A percentile compares a stretch with the other conserved stretches of the same genome.
phyloP scores from a whole-genome alignment of 2,888 invertebrate genomes.

The Cerceris rybyensis region DNA sequence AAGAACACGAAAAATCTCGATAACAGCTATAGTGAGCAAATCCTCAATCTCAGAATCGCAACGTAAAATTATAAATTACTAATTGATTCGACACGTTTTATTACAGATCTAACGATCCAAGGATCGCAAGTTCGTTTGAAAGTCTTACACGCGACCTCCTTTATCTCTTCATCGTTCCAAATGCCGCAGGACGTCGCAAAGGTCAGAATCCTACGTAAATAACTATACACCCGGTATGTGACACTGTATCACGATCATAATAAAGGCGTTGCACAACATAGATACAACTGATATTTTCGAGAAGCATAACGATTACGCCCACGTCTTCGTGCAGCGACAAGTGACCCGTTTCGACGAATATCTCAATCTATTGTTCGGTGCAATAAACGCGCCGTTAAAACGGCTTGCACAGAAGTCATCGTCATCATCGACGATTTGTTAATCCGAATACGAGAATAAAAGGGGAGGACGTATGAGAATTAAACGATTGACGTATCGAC shows the following conservation, averaged over 20 bases:
- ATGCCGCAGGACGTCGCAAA: background rate
- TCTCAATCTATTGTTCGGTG: constrained; percentile 43
- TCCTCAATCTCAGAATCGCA: no score
- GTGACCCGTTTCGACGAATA: constrained; percentile 45
- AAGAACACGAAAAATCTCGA: no score
- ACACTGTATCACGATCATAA: constrained; percentile 35
- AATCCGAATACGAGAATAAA: constrained; percentile 37
- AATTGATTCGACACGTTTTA: no score
- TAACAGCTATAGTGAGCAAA: no score
- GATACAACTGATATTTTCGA: constrained; percentile 57
- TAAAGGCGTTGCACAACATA: constrained; percentile 47
- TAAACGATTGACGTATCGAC: constrained; percentile 10
- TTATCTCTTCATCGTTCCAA: no score
- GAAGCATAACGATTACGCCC: constrained; percentile 55
- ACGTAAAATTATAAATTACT: no score
- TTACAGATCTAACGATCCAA: no score
- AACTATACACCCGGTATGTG: constrained; percentile 14
- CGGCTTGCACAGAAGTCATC: constrained; percentile 6
- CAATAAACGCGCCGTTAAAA: background rate
- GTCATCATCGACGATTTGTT: constrained; percentile 25
- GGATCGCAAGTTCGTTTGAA: no score
- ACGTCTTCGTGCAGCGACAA: constrained; percentile 43
- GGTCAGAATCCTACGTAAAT: constrained; percentile 2
- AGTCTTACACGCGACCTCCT: no score
- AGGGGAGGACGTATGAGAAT: constrained; percentile 28